Percentiles rank a stretch among this genome's conserved stretches.
Conservation (phyloP, 2,888 invertebrate genomes). For the Geotrupes spiniger region DNA sequence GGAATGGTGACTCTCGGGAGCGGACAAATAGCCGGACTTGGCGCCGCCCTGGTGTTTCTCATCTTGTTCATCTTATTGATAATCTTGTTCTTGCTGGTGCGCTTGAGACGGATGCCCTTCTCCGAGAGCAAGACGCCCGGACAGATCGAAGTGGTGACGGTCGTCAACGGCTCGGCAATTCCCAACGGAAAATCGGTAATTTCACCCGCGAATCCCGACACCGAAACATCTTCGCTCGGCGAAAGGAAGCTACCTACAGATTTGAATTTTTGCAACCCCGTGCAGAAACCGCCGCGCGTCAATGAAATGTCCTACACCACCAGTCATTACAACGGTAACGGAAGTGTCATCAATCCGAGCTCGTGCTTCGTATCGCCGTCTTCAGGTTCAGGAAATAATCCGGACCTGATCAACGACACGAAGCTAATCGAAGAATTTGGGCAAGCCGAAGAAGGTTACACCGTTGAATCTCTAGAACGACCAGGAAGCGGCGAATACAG, state of each 20-base stretch:
- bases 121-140: constrained; percentile 76
- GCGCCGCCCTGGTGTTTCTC: constrained; percentile 76
- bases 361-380: constrained; percentile 73
- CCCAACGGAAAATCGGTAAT: constrained; percentile 53
- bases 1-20: constrained; percentile 80
- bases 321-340: constrained; percentile 66
- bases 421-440: constrained; percentile 57
- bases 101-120: constrained; percentile 69
- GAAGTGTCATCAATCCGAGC: constrained; percentile 61
- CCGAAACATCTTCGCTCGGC: constrained; percentile 52
- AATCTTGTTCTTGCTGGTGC: constrained; percentile 70
- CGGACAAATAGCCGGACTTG: constrained; percentile 82
- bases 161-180: constrained; percentile 54
- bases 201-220: constrained; percentile 53
- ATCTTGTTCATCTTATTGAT: constrained; percentile 72
- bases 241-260: constrained; percentile 50
- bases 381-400: constrained; percentile 74
- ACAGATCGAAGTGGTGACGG: constrained; percentile 68
- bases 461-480: constrained; percentile 49
- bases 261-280: constrained; percentile 59
- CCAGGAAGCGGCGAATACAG: constrained; percentile 77
- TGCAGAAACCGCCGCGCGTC: constrained; percentile 68
- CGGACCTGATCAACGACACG: constrained; percentile 83
- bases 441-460: constrained; percentile 35
- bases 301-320: constrained; percentile 69